Base-by-base conservation (phyloP, 2,888 invertebrate species). In the Hesperia comma region DNA sequence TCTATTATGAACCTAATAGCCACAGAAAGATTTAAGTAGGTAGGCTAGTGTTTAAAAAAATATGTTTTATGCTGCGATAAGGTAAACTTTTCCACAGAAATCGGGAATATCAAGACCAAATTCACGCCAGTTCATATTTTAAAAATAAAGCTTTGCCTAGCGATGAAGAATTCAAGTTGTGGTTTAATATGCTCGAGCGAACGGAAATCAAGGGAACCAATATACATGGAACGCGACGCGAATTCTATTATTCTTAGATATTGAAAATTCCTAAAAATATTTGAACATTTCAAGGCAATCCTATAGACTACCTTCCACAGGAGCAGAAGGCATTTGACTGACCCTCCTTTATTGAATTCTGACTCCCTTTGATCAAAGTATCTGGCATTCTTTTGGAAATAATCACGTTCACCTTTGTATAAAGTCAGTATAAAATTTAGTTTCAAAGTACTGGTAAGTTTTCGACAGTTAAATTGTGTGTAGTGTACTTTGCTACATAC, bases 321-420 rank as follows among this genome's bases (percentile, higher is more conserved):
- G 69, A 33, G 43, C 43, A 26, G 66, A 60, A 66, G 71, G 71
- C 72, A 72, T 73, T 73, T 61, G 57, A 71, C 63, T 57, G 68
- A 58, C 68, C 71, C 69, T 69, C 71, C 73, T 76, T 77, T 77
- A 77, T 77, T 77, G 77, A 73, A 77, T 77, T 77, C 74, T 74
- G 74, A 76, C 73, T 77, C 70, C 72, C 73, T 74, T 77, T 74
- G 72, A 75, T 72, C 71, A 72, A 49, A 73, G 71, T 75, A 70
- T 69, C 71, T 72, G 69, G 71, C 73, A 75, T 76, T 75, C 72
- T 75, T 76, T 68, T 68, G 61, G 56, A 75, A 75, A 74, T 72
- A 72, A 72, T 74, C 72, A 74, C 70, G 73, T 63, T 66, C 53
- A 19, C 60, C 61, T 40, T 51, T 51, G 58, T 51, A 8, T 26